Conservation (phyloP, 2,888 invertebrate species). For the Bembecia ichneumoniformis region DNA sequence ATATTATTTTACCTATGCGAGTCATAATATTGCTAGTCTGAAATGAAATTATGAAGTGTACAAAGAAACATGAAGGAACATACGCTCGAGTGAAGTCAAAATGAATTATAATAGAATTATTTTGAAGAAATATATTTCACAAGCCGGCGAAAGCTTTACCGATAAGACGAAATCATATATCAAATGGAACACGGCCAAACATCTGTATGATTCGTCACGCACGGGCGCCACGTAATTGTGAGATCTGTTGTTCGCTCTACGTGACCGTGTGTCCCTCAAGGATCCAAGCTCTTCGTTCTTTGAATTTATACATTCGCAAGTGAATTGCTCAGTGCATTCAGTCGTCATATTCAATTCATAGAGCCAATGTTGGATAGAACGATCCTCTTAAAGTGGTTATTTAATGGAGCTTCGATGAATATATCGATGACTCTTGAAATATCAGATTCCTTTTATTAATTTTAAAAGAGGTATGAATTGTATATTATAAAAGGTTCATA, state of each 20-base stretch:
- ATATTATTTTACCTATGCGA: too few species aligned
- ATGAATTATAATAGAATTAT: background rate
- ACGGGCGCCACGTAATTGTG: conserved; percentile 25
- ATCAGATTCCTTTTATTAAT: too few species aligned
- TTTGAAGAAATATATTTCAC: background rate
- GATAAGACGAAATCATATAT: conserved; percentile 12
- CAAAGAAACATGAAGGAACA: background rate
- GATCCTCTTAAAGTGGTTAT: background rate
- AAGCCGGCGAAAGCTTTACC: conserved; percentile 6
- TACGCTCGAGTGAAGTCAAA: background rate
- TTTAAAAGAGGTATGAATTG: too few species aligned
- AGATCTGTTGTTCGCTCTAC: conserved; percentile 19
- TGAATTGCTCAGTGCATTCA: background rate
- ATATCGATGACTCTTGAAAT: too few species aligned
- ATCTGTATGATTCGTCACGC: conserved; percentile 27
- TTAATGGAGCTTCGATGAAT: background rate
- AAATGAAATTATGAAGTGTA: too few species aligned
- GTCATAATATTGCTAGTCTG: too few species aligned
- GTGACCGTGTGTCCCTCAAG: conserved; percentile 25
- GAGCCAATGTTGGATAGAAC: background rate
- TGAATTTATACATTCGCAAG: conserved; percentile 1
- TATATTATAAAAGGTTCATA: too few species aligned
- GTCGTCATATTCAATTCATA: conserved; percentile 6
- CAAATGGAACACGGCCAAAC: conserved; percentile 17
- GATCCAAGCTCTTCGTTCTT: background rate